Percentiles rank a stretch among this genome's conserved stretches.
Conservation (phyloP, 1,140 invertebrate species). For the Galleria mellonella region DNA sequence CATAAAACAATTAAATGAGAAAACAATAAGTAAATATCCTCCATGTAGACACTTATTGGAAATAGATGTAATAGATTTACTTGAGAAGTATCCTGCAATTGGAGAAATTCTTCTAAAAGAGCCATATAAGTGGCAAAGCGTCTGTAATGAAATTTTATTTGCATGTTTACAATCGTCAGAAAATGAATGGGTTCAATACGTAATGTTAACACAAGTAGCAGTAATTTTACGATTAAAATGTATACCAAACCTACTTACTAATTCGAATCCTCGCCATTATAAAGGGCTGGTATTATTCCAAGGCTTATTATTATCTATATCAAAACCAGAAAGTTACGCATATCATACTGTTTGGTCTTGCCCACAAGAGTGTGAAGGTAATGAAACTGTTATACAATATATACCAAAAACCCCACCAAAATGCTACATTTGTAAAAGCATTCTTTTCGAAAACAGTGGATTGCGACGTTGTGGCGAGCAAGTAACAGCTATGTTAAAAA, state of each 20-base stretch:
- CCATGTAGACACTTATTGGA: conserved; percentile 41
- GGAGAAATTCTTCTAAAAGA: conserved; percentile 40
- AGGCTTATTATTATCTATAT: conserved; percentile 38
- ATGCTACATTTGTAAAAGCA: conserved; percentile 48
- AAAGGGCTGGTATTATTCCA: conserved; percentile 25
- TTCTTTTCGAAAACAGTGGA: conserved; percentile 52
- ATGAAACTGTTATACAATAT: conserved; percentile 48
- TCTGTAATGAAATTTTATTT: conserved; percentile 48
- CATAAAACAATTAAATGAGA: conserved; percentile 31
- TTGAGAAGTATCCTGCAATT: conserved; percentile 34
- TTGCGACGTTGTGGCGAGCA: conserved; percentile 50
- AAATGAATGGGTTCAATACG: conserved; percentile 19
- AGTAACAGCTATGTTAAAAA: conserved; percentile 37
- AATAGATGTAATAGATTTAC: conserved; percentile 52
- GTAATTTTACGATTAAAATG: conserved; percentile 38
- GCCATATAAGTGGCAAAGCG: conserved; percentile 40
- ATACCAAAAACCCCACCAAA: conserved; percentile 53
- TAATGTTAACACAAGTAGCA: conserved; percentile 33
- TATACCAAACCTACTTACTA: conserved; percentile 25
- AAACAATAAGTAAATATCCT: conserved; percentile 40
- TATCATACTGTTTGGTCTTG: conserved; percentile 63
- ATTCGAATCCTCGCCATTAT: conserved; percentile 20
- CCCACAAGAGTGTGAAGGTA: conserved; percentile 60
- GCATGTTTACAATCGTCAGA: conserved; percentile 38
- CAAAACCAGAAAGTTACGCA: conserved; percentile 42